A percentile compares a stretch with the other conserved stretches of the same genome.
Conservation (phyloP, 2,113 vertebrate genomes). For the Cnemophilus loriae region DNA sequence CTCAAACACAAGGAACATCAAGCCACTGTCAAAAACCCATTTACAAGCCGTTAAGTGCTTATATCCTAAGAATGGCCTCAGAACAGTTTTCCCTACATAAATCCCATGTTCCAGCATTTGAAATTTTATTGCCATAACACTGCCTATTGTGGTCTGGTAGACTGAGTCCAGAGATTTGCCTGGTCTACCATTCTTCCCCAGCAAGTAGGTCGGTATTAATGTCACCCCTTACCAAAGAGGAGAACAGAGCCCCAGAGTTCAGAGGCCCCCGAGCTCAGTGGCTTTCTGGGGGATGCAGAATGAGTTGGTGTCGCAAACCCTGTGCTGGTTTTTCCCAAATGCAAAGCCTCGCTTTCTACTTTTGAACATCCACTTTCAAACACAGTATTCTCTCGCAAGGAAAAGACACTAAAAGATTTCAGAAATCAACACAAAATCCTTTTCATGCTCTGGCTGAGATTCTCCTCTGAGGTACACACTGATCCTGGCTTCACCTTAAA, state of each 20-base stretch:
- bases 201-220: not conserved
- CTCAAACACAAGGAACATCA: not conserved
- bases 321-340: not conserved
- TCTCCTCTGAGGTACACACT: not conserved
- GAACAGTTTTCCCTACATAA: not conserved
- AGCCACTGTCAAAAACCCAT: not conserved
- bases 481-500: slow-evolving; percentile 26
- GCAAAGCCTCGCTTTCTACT: not conserved
- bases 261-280: not conserved
- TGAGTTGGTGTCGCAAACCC: not conserved
- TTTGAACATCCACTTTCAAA: not conserved
- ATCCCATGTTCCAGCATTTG: not conserved
- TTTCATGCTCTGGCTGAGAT: not conserved
- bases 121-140: not conserved
- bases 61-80: not conserved
- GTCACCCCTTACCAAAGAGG: not conserved
- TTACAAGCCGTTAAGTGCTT: not conserved
- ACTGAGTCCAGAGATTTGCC: not conserved
- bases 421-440: not conserved
- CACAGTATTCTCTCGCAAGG: not conserved
- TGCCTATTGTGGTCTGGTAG: not conserved
- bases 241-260: not conserved
- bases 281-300: not conserved
- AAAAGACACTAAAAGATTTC: not conserved
- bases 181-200: not conserved